Evolutionary conservation across 2,888 invertebrate species (phyloP), one percentile per base, ranked within the genome.

Genomic region (Eucera pruinosa): DNA sequence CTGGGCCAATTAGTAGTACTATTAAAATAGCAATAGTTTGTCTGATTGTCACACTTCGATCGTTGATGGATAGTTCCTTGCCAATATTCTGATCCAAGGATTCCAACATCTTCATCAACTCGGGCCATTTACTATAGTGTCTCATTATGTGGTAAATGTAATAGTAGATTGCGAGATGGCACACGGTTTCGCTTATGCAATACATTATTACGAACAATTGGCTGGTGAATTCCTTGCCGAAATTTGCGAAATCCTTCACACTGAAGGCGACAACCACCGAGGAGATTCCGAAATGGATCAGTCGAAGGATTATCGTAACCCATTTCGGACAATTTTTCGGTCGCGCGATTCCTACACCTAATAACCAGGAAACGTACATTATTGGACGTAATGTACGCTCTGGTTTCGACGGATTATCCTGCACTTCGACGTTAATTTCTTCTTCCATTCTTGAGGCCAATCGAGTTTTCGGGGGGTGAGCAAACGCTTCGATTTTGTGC

Each of bases 151-250:
- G 87, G 4, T 54, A 81, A 2, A 90, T 87, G 67, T 89, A 90
- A 43, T 90, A 90, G 27, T 89, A 90, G 1, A 89, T 84, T 0
- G 90, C 82, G 1, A 89, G 41, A 52, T 89, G 89, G 41, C 84
- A 84, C 3, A 86, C 74, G 0, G 82, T 85, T 60, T 90, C 89
- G 81, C 89, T 89, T 78, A 82, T 84, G 73, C 83, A 89, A 45
- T 90, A 90, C 86, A 90, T 90, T 25, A 90, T 90, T 60, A 88
- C 87, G 75, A 85, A 90, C 13, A 89, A 84, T 43, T 90, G 83
- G 50, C 88, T 89, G 64, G 83, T 86, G 65, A 90, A 88, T 18
- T 85, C 75, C 23, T 66, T 81, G 9, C 84, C 83, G 41, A 90
- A 88, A 0, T 86, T 86, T n/a, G 86, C 85, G 55, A 88, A 89